Conservation (phyloP, 2,888 invertebrate species). For the Dicranocentrus wangi region DNA sequence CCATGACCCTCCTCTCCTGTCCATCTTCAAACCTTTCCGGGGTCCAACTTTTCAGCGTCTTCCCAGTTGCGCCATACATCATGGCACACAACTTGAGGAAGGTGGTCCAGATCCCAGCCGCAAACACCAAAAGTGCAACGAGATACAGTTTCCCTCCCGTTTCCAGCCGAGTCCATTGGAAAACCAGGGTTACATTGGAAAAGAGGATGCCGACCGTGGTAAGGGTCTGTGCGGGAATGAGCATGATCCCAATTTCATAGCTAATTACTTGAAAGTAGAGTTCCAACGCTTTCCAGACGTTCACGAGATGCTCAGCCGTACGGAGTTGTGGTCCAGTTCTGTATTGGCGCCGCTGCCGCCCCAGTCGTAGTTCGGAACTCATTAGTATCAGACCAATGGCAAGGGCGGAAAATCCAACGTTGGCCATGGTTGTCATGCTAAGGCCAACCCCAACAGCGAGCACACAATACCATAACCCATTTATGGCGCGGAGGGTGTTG, state of each 20-base stretch:
- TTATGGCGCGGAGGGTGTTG: too few relatives aligned
- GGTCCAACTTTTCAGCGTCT: conserved; percentile 6
- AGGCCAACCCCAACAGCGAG: too few relatives aligned
- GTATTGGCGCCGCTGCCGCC: not conserved
- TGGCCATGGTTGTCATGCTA: too few relatives aligned
- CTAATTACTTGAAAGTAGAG: not conserved
- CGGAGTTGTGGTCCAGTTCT: conserved; percentile 8
- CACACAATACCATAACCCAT: too few relatives aligned
- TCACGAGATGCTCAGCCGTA: not conserved
- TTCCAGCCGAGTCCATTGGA: conserved; percentile 3
- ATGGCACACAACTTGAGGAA: not conserved
- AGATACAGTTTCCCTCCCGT: not conserved
- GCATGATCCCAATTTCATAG: not conserved
- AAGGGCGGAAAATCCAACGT: too few relatives aligned
- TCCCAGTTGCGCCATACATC: not conserved
- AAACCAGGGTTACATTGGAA: conserved; percentile 18
- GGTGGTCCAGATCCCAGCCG: not conserved
- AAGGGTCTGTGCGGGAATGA: conserved; percentile 18
- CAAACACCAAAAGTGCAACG: not conserved
- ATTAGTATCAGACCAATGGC: too few relatives aligned
- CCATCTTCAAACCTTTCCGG: not conserved
- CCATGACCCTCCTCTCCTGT: not conserved
- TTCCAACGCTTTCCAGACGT: conserved; percentile 17
- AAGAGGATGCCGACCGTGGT: not conserved
- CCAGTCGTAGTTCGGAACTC: conserved; percentile 26